A percentile compares a stretch with the other conserved stretches of the same genome.
These are phyloP conservation scores for Macrobrachium rosenbergii DNA, from an alignment of 1,140 invertebrate species.

Conservation along the genomic window DNA sequence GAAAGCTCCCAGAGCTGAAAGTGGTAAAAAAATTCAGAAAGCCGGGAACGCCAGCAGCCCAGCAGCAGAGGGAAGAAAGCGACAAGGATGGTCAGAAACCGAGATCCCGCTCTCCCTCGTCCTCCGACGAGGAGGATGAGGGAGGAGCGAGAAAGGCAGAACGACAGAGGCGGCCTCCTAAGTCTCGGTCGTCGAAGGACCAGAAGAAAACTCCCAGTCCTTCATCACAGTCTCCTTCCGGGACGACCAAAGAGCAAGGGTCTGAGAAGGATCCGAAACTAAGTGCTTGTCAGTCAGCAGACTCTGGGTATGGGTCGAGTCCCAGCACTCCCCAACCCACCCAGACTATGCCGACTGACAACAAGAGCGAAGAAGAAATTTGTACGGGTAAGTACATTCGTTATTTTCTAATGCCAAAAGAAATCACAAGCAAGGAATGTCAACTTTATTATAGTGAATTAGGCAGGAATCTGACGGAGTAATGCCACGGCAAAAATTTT, in stretches of 20 bases:
- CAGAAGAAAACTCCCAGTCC: constrained; percentile 31
- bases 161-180: constrained; percentile 28
- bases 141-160: constrained; percentile 24
- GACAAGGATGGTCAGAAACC: not conserved
- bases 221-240: not conserved
- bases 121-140: constrained; percentile 32
- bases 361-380: constrained; percentile 75
- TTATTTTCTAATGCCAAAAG: not conserved
- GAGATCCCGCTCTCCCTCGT: constrained; percentile 27
- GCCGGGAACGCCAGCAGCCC: not conserved
- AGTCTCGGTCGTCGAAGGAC: not conserved
- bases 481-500: too few species aligned
- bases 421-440: too few species aligned
- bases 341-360: constrained; percentile 68
- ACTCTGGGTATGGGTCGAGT: constrained; percentile 64
- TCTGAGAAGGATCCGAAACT: constrained; percentile 16
- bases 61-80: not conserved
- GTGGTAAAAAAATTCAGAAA: constrained; percentile 42
- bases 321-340: constrained; percentile 69
- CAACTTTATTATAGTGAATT: too few species aligned
- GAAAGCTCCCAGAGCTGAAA: constrained; percentile 2
- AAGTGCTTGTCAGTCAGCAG: constrained; percentile 59
- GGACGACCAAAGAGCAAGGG: not conserved
- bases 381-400: constrained; percentile 32
- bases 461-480: too few species aligned